These are phyloP conservation scores for Prietella phreatophila DNA, from an alignment of 2,113 vertebrate species.

Conservation along the genomic window DNA sequence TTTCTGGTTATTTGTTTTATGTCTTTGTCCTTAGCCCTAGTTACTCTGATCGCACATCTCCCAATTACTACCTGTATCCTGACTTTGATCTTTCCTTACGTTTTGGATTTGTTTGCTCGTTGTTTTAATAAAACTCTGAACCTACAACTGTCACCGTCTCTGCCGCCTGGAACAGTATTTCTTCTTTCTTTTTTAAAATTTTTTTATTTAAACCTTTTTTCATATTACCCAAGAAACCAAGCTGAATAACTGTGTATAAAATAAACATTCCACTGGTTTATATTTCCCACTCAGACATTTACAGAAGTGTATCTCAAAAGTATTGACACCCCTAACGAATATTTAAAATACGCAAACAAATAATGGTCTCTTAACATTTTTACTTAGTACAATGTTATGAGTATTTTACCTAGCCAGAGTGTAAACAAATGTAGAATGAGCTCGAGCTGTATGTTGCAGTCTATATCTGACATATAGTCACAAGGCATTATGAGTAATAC, in stretches of 20 bases:
- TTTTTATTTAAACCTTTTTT: not conserved
- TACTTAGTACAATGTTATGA: not conserved
- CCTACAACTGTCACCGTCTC: too few relatives aligned
- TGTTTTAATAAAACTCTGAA: too few relatives aligned
- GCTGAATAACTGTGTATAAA: not conserved
- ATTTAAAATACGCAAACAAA: not conserved
- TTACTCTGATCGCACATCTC: too few relatives aligned
- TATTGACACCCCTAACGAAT: not conserved
- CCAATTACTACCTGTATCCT: too few relatives aligned
- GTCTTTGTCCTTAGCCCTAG: too few relatives aligned
- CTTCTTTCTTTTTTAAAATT: rapidly evolving
- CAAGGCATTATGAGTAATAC: not conserved
- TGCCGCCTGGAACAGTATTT: not conserved
- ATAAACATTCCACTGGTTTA: not conserved
- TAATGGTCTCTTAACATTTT: not conserved
- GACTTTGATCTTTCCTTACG: too few relatives aligned
- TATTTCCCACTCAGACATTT: not conserved
- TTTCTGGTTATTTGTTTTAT: too few relatives aligned
- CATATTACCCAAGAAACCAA: not conserved
- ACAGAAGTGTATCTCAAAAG: not conserved
- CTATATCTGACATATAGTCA: not conserved
- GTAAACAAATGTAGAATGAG: not conserved
- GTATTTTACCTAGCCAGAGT: not conserved
- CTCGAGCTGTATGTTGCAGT: not conserved
- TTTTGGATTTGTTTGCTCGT: too few relatives aligned